Conservation (phyloP, 1,140 invertebrate genomes). For the Drosophila sucinea region DNA sequence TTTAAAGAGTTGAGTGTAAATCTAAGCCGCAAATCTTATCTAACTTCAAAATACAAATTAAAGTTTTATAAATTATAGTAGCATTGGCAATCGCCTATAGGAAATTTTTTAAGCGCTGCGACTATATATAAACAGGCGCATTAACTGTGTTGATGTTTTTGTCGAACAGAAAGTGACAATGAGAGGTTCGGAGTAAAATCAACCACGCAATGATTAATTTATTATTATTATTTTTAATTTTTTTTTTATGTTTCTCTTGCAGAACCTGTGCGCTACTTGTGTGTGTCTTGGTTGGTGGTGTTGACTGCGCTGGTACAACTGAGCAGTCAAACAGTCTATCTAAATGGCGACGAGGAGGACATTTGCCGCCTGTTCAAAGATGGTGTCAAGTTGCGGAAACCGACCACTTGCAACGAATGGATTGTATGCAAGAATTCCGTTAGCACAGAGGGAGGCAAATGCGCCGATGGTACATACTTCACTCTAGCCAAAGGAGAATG, state of each 20-base stretch:
- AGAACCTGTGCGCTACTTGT: conserved; percentile 12
- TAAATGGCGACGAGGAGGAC: conserved; percentile 40
- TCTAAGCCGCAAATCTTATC: conserved; percentile 58
- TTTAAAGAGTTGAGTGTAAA: conserved; percentile 7
- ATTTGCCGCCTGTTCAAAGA: conserved; percentile 61
- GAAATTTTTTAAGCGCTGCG: background rate
- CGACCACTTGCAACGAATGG: conserved; percentile 51
- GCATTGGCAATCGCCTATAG: conserved; percentile 28
- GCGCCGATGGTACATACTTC: conserved; percentile 12
- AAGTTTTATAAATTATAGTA: conserved; percentile 59
- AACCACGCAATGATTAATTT: background rate
- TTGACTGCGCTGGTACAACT: conserved; percentile 31
- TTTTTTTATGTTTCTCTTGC: background rate
- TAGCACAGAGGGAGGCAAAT: conserved; percentile 6
- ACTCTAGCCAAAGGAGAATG: conserved; percentile 17
- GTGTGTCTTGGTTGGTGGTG: conserved; percentile 17
- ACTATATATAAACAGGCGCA: conserved; percentile 41
- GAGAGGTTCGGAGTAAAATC: background rate
- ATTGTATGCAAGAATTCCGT: conserved; percentile 46
- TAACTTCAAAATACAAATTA: conserved; percentile 26
- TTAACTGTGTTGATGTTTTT: conserved; percentile 20
- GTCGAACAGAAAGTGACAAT: conserved; percentile 24
- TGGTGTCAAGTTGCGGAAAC: conserved; percentile 51
- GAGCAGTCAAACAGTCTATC: conserved; percentile 47
- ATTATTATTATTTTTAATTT: background rate